Evolutionary conservation across 2,797 vertebrate species (phyloP), one percentile per base, ranked within the genome.

Genomic region (Dendrocincla tyrannina): DNA sequence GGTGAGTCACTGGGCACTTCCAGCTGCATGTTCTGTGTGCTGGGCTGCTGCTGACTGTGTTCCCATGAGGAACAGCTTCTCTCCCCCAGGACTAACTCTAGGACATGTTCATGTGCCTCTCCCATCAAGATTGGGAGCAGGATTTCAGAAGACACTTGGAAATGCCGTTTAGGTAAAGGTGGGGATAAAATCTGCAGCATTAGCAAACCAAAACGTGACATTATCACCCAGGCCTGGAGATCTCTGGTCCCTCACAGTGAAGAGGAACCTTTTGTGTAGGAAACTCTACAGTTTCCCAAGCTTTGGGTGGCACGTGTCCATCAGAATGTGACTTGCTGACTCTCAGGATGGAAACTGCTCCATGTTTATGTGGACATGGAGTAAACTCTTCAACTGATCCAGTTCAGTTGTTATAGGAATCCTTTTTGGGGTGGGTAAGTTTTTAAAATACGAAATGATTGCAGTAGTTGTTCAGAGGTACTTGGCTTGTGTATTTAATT

Each of bases 1-100:
- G 97, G 99, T 99, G 79, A 98, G 98, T 98, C 44, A 46, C 83
- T 82, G 32, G 44, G n/a, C 37, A 63, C 58, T 77, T 85, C 25
- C 69, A 56, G 2, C 30, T 44, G 41, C 35, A 13, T 41, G 84
- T 74, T 66, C 24, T 24, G 10, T 73, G 11, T 49, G 37, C 30
- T 75, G 33, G 35, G 68, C 41, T 66, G 42, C n/a, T 39, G 58
- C 58, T 59, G 10, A 20, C 56, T 46, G n/a, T 73, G 33, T 39
- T 81, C 22, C 32, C 68, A 33, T 53, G 89, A 41, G 20, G 32
- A 84, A 6, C 3, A 4, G 19, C 44, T 91, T 73, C 79, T 92
- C 28, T 63, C 17, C 22, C 77, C 19, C 47, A 15, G 35, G 46
- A 0, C 15, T 49, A 8, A 18, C 28, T 85, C 42, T 70, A 25